Evolutionary conservation across 2,888 invertebrate genomes (phyloP), one percentile per base, ranked within the genome.

Genomic region (Geophilus truncorum): DNA sequence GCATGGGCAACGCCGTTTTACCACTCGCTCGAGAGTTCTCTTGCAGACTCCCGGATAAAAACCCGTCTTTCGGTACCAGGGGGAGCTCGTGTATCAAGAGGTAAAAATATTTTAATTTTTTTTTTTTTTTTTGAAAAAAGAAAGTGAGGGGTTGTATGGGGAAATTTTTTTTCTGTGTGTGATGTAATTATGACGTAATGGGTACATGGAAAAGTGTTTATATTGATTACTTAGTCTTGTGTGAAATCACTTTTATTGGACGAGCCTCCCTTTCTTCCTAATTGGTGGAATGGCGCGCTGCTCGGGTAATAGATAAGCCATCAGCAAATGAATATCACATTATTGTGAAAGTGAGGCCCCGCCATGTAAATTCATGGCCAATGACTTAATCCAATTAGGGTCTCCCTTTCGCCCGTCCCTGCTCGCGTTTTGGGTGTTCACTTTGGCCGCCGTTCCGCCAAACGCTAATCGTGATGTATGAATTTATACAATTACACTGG

Each of bases 211-310:
- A 30, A 80, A 62, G 40, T 21, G 80, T 80, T 80, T 70, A 70
- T 80, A 62, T 80, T 80, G 40, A 80, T 80, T 80, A 80, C 51
- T 70, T 70, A 70, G 30, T 70, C 80, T 51, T 51, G 32, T 80
- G 34, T 62, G 51, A 51, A 25, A 80, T 80, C 80, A 80, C 32
- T 30, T 70, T 80, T 80, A 80, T 80, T 80, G 80, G 80, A 70
- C 51, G 51, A 51, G 18, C 51, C 15, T 51, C 21, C 51, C 51
- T 51, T 51, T 51, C 51, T 34, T 36, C 80, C 21, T 80, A 80
- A 80, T 80, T 80, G 80, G 70, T 30, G 57, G 70, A 80, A 80
- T 80, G 80, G 70, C n/a, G 51, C 51, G 57, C 70, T 34, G 23
- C 80, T 70, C 15, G 80, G 18, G 80, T 34, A 23, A 28, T 79